Evolutionary conservation across 2,888 invertebrate genomes (phyloP).

Genomic region (Andricus quercusramuli): DNA sequence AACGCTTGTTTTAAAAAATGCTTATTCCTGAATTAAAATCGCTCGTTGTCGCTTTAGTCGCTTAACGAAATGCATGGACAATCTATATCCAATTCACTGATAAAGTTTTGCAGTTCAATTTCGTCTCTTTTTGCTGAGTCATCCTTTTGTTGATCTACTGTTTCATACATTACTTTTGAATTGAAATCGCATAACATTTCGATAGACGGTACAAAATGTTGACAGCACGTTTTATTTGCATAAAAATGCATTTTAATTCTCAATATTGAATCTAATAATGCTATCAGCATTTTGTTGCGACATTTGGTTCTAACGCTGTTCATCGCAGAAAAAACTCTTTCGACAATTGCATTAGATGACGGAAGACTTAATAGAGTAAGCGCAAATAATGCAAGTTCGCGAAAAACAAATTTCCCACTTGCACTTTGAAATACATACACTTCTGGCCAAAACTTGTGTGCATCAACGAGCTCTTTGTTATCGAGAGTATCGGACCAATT

Average conservation of each 20-base stretch:
- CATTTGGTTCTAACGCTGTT: slow-evolving; percentile 47
- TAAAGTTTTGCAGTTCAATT: no score
- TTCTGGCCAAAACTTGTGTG: slow-evolving; percentile 46
- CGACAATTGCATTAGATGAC: slow-evolving; percentile 47
- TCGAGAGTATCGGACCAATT: slow-evolving; percentile 35
- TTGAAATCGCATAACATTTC: background rate
- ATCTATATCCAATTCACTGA: no score
- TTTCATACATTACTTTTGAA: no score
- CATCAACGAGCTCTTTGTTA: background rate
- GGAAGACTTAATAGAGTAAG: slow-evolving; percentile 44
- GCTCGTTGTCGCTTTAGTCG: no score
- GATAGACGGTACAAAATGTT: background rate
- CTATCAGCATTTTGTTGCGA: slow-evolving; percentile 40
- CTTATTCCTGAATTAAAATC: no score
- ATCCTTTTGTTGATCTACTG: no score
- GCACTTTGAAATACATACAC: slow-evolving; percentile 45
- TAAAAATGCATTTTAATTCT: background rate
- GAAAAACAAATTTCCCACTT: slow-evolving; percentile 42
- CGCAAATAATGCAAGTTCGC: slow-evolving; percentile 40
- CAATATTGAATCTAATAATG: background rate
- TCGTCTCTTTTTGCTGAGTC: no score
- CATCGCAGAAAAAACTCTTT: slow-evolving; percentile 50
- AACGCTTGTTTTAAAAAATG: no score
- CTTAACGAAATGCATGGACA: no score
- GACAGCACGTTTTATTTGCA: background rate